phyloP scores from a whole-genome alignment of 1,140 invertebrate species.

The Drosophila pandora region DNA sequence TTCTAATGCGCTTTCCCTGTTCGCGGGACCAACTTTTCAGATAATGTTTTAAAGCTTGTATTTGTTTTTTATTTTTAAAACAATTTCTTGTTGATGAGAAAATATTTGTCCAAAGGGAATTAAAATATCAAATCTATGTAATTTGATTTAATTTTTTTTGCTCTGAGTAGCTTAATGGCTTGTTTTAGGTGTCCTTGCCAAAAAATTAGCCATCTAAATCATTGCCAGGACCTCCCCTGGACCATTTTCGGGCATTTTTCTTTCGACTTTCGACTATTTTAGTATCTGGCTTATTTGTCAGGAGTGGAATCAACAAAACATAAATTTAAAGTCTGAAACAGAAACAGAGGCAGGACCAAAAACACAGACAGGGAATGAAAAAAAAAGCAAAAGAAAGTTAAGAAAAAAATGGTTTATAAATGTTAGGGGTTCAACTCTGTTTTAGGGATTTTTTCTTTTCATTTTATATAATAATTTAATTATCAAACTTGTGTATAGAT shows the following conservation, averaged over 20 bases:
- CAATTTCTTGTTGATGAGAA: not conserved
- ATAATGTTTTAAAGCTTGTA: slow-evolving; percentile 1
- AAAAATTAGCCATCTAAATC: slow-evolving; percentile 41
- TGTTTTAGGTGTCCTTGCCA: slow-evolving; percentile 15
- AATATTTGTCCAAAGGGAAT: not conserved
- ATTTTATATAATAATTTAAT: not conserved
- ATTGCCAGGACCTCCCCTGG: slow-evolving; percentile 20
- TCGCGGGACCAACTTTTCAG: slow-evolving; percentile 4
- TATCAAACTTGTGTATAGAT: not conserved
- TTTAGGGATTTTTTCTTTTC: not conserved
- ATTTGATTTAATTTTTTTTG: not conserved
- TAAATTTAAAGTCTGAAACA: slow-evolving; percentile 53
- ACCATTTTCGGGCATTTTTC: slow-evolving; percentile 10
- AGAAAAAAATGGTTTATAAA: not conserved
- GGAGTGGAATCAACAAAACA: slow-evolving; percentile 44
- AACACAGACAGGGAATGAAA: not conserved
- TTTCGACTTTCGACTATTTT: slow-evolving; percentile 3
- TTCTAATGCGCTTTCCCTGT: slow-evolving; percentile 58
- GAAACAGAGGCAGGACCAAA: not conserved
- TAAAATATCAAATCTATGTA: not conserved
- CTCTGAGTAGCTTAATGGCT: not conserved
- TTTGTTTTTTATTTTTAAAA: not conserved
- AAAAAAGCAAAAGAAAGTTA: not conserved
- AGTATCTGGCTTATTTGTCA: slow-evolving; percentile 31
- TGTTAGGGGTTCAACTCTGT: not conserved